Conservation (phyloP, 2,888 invertebrate genomes). For the Allygus modestus region DNA sequence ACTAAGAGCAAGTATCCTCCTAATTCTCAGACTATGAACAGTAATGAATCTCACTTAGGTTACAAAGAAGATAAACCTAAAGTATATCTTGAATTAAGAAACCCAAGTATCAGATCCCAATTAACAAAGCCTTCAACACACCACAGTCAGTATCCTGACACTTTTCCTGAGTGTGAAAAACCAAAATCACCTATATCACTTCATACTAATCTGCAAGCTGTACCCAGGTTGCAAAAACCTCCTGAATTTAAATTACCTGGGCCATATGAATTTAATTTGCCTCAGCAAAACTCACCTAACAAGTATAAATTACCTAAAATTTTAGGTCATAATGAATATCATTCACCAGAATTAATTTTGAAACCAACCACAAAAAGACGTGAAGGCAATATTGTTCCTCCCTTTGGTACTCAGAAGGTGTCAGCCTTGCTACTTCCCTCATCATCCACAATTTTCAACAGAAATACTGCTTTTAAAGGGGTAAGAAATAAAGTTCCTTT, state of each 20-base stretch:
- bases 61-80: slow-evolving; percentile 37
- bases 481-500: background rate
- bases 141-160: background rate
- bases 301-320: slow-evolving; percentile 38
- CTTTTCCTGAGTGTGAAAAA: background rate
- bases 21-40: background rate
- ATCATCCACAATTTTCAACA: background rate
- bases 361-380: background rate
- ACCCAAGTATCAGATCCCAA: slow-evolving; percentile 17
- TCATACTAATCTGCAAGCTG: background rate
- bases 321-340: slow-evolving; percentile 20
- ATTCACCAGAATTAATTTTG: background rate
- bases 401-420: background rate
- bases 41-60: background rate
- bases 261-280: slow-evolving; percentile 34
- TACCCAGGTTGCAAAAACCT: background rate
- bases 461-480: background rate
- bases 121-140: background rate
- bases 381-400: background rate
- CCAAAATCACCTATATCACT: background rate
- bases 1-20: background rate
- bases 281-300: slow-evolving; percentile 35
- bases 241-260: slow-evolving; percentile 36
- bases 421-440: background rate
- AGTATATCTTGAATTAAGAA: slow-evolving; percentile 40